Evolutionary conservation across 2,888 invertebrate species (phyloP), one percentile per base, ranked within the genome.

Genomic region (Archips xylosteana): DNA sequence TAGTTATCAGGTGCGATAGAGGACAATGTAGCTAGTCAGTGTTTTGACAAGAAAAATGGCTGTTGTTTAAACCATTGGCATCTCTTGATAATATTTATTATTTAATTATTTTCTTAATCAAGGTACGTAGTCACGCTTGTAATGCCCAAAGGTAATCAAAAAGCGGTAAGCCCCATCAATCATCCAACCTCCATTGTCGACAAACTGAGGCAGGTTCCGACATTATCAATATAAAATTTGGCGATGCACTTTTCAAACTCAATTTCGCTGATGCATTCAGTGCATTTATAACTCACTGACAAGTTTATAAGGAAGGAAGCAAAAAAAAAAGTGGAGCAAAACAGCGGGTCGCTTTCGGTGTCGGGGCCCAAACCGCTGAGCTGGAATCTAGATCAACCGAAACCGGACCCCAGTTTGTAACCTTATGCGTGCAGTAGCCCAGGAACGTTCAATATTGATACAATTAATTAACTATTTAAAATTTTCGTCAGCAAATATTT

Each of bases 361-460:
- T 42, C 59, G 42, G 39, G 59, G 2, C 49, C 49, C 39, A 63
- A 68, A 63, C 72, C 72, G 15, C 62, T 66, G 66, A 51, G 23
- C 59, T 42, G 69, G 69, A 64, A 73, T 69, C 73, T 73, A 73
- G 73, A 64, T 57, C 69, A 61, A 63, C 49, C 63, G 69, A 73
- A 69, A 73, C 73, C 69, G 64, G 73, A 73, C 59, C 42, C 57
- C 49, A 13, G 9, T 6, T 13, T 9, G 68, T 60, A 69, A 73
- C 73, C 60, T 49, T 64, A 73, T 47, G 39, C 63, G 59, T 9
- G 51, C 59, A 34, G 67, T 47, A 62, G 51, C 59, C 32, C 60
- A 57, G 23, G 61, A 66, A 54, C 47, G 60, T 73, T 64, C 39
- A 49, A 59, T 69, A 49, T 73, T 69, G 57, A 63, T 57, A 5